These are phyloP conservation scores for Leucoraja ocellata DNA, from an alignment of 2,797 vertebrate genomes.

Conservation along the genomic window DNA sequence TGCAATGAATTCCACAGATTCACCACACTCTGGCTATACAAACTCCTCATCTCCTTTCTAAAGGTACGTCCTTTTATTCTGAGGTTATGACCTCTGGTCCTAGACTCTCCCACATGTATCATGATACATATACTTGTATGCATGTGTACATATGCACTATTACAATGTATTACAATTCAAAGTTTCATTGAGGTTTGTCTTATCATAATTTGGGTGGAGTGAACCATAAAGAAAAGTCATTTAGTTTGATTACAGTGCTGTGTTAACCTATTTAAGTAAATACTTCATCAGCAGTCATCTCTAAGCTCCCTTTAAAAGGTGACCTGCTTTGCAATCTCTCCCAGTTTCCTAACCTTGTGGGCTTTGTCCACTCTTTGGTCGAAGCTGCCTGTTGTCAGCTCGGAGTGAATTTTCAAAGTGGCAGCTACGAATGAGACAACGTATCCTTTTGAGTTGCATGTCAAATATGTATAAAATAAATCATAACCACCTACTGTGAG, in stretches of 20 bases:
- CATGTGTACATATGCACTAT: no score
- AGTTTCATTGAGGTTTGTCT: not conserved
- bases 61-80: no score
- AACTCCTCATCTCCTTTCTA: no score
- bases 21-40: no score
- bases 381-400: not conserved
- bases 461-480: slow-evolving; percentile 1
- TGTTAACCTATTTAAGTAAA: not conserved
- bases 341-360: not conserved
- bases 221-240: not conserved
- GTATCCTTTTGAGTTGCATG: not conserved
- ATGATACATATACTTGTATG: no score
- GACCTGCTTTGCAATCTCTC: not conserved
- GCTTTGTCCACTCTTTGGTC: not conserved
- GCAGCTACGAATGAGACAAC: not conserved
- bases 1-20: no score
- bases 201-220: not conserved
- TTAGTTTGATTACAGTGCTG: no score
- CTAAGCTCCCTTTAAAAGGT: not conserved
- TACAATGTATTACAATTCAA: not conserved
- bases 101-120: no score
- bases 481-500: not conserved
- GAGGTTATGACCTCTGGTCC: no score
- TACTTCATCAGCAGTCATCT: not conserved
- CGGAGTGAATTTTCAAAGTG: not conserved